A percentile compares a stretch with the other conserved stretches of the same genome.
phyloP scores from a whole-genome alignment of 2,888 invertebrate species.

The Strigamia transsilvanica region DNA sequence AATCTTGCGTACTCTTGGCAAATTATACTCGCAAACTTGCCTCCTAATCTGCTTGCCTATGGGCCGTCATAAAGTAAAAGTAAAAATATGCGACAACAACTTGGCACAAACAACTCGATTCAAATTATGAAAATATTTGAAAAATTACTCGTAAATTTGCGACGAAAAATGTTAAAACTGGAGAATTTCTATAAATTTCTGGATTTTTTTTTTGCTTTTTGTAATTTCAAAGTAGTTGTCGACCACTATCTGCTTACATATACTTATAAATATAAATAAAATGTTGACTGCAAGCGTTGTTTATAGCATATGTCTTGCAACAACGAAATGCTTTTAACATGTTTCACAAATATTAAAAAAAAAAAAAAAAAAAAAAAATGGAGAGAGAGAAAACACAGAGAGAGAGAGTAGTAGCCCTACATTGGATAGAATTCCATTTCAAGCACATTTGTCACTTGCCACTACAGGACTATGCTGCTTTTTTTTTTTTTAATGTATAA shows the following conservation, averaged over 20 bases:
- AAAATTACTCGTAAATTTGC: not conserved
- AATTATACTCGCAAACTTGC: conserved; percentile 30
- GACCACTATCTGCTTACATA: not conserved
- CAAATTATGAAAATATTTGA: not conserved
- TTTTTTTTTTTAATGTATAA: conserved; percentile 48
- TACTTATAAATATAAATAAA: conserved; percentile 44
- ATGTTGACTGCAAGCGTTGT: conserved; percentile 33
- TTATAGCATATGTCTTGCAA: conserved; percentile 39
- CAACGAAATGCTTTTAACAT: conserved; percentile 49
- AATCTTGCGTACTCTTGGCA: conserved; percentile 26
- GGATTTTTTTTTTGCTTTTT: not conserved
- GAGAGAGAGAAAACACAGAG: not conserved
- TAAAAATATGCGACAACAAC: conserved; percentile 18
- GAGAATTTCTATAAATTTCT: not conserved
- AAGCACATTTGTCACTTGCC: conserved; percentile 36
- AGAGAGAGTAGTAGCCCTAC: conserved; percentile 7
- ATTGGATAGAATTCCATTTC: conserved; percentile 39
- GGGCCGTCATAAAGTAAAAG: conserved; percentile 16
- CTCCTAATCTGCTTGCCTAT: conserved; percentile 15
- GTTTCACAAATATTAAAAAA: conserved; percentile 30
- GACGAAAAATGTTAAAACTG: not conserved
- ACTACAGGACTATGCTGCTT: conserved; percentile 6
- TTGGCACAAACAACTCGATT: conserved; percentile 16
- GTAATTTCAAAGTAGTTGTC: conserved; percentile 2
- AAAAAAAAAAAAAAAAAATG: not conserved